Evolutionary conservation across 1,140 invertebrate genomes (phyloP).

Genomic region (Scaptomyza hsui): DNA sequence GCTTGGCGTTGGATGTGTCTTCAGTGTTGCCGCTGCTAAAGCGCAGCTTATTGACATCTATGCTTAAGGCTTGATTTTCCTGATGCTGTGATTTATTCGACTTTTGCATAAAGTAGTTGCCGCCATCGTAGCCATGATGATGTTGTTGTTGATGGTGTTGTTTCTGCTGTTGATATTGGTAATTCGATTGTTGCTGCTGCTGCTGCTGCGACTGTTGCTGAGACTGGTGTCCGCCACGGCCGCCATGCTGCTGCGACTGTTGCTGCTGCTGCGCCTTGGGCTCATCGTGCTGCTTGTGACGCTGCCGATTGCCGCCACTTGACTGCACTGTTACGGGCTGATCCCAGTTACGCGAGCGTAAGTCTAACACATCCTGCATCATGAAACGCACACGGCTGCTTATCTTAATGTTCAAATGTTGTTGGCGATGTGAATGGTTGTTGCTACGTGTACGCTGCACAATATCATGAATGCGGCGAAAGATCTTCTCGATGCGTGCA

Average conservation of each 20-base stretch:
- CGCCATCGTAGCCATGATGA: slow-evolving; percentile 43
- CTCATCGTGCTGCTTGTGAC: slow-evolving; percentile 57
- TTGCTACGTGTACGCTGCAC: slow-evolving; percentile 62
- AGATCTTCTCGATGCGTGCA: slow-evolving; percentile 73
- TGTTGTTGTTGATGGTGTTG: slow-evolving; percentile 54
- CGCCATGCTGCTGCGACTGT: slow-evolving; percentile 37
- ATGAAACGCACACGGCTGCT: slow-evolving; percentile 80
- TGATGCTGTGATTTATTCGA: slow-evolving; percentile 65
- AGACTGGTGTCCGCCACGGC: slow-evolving; percentile 13
- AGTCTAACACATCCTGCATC: slow-evolving; percentile 96
- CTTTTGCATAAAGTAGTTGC: slow-evolving; percentile 73
- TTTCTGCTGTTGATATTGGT: slow-evolving; percentile 51
- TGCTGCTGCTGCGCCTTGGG: slow-evolving; percentile 42
- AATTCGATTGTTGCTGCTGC: slow-evolving; percentile 31
- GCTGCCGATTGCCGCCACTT: slow-evolving; percentile 33
- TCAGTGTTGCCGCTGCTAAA: slow-evolving; percentile 62
- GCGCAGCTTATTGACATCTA: slow-evolving; percentile 74
- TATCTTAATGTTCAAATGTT: slow-evolving; percentile 62
- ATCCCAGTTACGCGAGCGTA: slow-evolving; percentile 91
- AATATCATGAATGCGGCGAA: slow-evolving; percentile 76
- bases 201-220: slow-evolving; percentile 26
- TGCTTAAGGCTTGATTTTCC: slow-evolving; percentile 69
- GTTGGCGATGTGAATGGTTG: slow-evolving; percentile 25
- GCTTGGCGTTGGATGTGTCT: slow-evolving; percentile 58
- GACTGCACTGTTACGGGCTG: slow-evolving; percentile 43